phyloP scores from a whole-genome alignment of 1,140 invertebrate species.

The Sipha flava region DNA sequence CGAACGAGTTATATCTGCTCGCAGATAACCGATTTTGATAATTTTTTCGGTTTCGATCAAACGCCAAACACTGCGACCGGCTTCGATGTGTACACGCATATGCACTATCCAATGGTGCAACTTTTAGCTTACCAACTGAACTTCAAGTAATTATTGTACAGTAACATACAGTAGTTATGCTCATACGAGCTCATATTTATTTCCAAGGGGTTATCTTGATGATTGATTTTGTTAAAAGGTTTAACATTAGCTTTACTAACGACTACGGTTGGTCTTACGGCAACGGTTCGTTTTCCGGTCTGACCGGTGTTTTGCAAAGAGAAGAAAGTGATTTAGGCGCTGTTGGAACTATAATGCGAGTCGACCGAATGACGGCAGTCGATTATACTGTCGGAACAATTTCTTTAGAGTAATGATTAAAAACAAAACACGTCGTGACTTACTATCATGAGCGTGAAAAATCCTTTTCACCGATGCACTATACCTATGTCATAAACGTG shows the following conservation, averaged over 20 bases:
- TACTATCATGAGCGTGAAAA: no score
- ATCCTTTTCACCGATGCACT: no score
- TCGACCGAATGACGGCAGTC: not conserved
- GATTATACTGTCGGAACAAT: not conserved
- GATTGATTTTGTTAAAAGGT: not conserved
- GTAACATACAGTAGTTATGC: no score
- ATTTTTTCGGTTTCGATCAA: not conserved
- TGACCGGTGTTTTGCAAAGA: not conserved
- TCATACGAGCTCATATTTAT: no score
- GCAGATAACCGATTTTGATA: not conserved
- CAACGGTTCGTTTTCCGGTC: not conserved
- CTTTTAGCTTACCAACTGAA: not conserved
- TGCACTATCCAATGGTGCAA: not conserved
- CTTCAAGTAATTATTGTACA: not conserved
- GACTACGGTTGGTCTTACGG: not conserved
- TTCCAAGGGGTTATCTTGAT: no score
- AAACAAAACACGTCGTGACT: no score
- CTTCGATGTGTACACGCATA: not conserved
- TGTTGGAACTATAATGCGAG: not conserved
- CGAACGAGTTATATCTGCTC: no score
- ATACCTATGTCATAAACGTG: no score
- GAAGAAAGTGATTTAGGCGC: not conserved
- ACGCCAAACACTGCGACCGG: not conserved
- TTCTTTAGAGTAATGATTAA: not conserved
- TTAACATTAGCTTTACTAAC: not conserved